Base-by-base conservation (phyloP, 2,113 vertebrate genomes). In the Neotragus moschatus region DNA sequence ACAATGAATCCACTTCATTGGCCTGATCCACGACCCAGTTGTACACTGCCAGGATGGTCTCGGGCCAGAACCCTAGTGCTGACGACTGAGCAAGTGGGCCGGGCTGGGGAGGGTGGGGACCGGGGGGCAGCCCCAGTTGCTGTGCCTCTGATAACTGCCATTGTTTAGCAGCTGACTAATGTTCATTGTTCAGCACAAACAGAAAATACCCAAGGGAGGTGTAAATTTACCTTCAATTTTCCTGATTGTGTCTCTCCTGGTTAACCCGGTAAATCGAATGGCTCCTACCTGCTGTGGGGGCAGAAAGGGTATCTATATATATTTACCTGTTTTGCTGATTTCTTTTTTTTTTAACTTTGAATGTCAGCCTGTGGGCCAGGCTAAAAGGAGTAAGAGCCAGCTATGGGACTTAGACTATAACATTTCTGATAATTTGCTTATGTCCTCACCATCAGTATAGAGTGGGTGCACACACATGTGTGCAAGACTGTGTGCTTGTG, bases 101-200 rank as follows among this genome's bases (percentile, higher is more conserved):
- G 14, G 84, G 86, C 87, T 39, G 1, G 11, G 36, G 28, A 80
- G 79, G 56, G 91, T 3, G 5, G 47, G 87, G 84, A 47, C 84
- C 61, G 79, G 82, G 84, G 93, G 93, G 47, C n/a, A 28, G 56
- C 70, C 84, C 92, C 45, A 11, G 60, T 89, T 25, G 13, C 96
- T 75, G 33, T 70, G 80, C 53, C 70, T 87, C 6, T 88, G 85
- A 49, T 89, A 2, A 73, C 91, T 30, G 63, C 93, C 81, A 92
- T 97, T 98, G 96, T 97, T 91, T 60, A 91, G 84, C 96, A 93
- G 96, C 97, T 95, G 91, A 96, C 92, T 97, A 92, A 97, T 95
- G 95, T 91, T 93, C 97, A 96, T 96, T 97, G 96, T 96, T 97
- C 91, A 94, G 89, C 94, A 94, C 97, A 95, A 97, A 97, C 94